Evolutionary conservation across 2,113 vertebrate genomes (phyloP).

Genomic region (Puffinus mauretanicus): DNA sequence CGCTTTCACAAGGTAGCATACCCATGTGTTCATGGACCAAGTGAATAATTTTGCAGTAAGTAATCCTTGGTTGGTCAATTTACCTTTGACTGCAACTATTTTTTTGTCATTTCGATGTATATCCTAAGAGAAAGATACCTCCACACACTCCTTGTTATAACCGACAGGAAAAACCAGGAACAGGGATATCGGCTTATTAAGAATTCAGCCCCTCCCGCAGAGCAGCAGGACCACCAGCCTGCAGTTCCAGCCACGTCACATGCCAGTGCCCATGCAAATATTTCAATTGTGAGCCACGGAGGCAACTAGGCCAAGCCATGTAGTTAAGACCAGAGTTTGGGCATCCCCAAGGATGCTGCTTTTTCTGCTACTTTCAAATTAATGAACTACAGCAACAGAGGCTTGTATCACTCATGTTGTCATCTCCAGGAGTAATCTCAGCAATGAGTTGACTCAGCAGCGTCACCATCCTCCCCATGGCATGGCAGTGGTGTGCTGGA

Average conservation of each 20-base stretch:
- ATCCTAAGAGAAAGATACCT: background rate
- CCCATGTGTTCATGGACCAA: background rate
- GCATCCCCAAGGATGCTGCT: background rate
- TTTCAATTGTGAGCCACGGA: rapidly evolving
- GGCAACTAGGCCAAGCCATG: background rate
- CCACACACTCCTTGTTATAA: background rate
- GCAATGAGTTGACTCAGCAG: background rate
- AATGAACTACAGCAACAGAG: background rate
- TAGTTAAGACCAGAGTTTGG: background rate
- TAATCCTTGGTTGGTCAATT: background rate
- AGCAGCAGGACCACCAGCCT: background rate
- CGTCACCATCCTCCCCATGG: rapidly evolving
- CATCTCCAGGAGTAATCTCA: background rate
- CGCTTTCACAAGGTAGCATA: background rate
- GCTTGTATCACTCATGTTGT: no score
- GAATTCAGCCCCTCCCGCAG: background rate
- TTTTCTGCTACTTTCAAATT: background rate
- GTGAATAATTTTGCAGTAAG: background rate
- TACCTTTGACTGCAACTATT: background rate
- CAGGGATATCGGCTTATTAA: background rate
- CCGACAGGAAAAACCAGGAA: background rate
- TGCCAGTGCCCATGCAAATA: background rate
- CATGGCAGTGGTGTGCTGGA: background rate
- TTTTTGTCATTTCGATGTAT: background rate
- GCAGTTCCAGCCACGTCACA: background rate